Percentiles rank a stretch among this genome's conserved stretches.
phyloP scores from a whole-genome alignment of 2,888 invertebrate species.

The Nycteola revayana region DNA sequence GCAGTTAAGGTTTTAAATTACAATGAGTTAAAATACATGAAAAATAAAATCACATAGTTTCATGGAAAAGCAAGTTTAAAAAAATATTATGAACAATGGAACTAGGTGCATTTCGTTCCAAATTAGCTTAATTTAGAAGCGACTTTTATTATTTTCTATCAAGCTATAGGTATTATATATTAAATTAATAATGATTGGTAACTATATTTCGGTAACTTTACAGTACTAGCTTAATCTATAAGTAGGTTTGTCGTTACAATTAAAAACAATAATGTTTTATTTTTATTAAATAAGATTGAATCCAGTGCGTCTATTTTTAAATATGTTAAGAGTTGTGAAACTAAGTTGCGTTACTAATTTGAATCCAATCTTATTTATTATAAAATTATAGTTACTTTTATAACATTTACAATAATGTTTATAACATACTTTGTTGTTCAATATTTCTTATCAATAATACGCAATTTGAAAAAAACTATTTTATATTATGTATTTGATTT shows the following conservation, averaged over 20 bases:
- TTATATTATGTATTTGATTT: too few relatives aligned
- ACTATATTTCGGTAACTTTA: conserved; percentile 33
- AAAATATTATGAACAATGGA: too few relatives aligned
- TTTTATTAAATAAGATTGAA: too few relatives aligned
- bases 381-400: conserved; percentile 1
- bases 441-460: conserved; percentile 16
- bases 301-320: too few relatives aligned
- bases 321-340: too few relatives aligned
- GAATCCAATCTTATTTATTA: conserved; percentile 13
- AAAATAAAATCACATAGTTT: too few relatives aligned
- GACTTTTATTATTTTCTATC: conserved; percentile 19
- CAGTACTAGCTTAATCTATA: conserved; percentile 22
- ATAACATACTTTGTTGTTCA: conserved; percentile 6
- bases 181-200: conserved; percentile 32
- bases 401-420: conserved; percentile 17
- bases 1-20: too few relatives aligned
- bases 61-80: too few relatives aligned
- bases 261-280: conserved; percentile 25
- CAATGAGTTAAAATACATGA: too few relatives aligned
- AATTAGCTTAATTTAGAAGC: too few relatives aligned
- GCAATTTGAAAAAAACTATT: too few relatives aligned
- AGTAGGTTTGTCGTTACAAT: conserved; percentile 12
- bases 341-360: conserved; percentile 3
- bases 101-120: too few relatives aligned
- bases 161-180: conserved; percentile 10